Evolutionary conservation across 2,888 invertebrate species (phyloP).

Genomic region (Disparrhopalites patrizii): DNA sequence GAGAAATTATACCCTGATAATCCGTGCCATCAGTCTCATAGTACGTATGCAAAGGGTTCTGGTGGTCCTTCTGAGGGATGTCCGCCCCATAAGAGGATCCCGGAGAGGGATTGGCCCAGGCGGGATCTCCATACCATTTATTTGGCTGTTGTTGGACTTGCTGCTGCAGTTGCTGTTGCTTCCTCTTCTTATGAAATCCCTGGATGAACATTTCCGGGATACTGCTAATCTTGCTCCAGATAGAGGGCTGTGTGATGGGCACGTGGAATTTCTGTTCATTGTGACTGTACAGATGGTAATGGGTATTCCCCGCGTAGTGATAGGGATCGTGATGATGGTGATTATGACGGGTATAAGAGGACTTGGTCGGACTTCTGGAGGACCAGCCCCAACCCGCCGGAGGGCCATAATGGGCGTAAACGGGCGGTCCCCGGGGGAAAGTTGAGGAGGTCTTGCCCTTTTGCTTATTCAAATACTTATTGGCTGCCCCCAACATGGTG

Average conservation of each 20-base stretch:
- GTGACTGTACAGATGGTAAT: background rate
- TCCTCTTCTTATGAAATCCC: background rate
- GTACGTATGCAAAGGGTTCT: conserved; percentile 19
- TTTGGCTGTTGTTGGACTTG: background rate
- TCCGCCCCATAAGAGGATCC: background rate
- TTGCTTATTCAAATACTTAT: conserved; percentile 13
- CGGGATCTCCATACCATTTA: background rate
- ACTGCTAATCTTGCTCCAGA: conserved; percentile 13
- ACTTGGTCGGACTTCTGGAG: too few relatives aligned
- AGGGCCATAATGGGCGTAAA: background rate
- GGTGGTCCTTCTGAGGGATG: background rate
- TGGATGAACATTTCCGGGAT: background rate
- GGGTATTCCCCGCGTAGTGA: too few relatives aligned
- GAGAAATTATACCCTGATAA: too few relatives aligned
- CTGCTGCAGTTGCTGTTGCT: background rate
- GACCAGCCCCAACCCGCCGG: conserved; percentile 3
- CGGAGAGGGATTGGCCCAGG: background rate
- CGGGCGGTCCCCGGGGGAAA: background rate
- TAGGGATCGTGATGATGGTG: too few relatives aligned
- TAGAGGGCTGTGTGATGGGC: background rate
- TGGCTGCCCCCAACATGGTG: conserved; percentile 13
- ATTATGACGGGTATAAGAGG: too few relatives aligned
- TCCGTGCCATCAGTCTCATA: conserved; percentile 10
- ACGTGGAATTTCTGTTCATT: conserved; percentile 8
- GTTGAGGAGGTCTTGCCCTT: background rate